Base-by-base conservation (phyloP, 2,113 vertebrate genomes). In the Bubo blakistoni region DNA sequence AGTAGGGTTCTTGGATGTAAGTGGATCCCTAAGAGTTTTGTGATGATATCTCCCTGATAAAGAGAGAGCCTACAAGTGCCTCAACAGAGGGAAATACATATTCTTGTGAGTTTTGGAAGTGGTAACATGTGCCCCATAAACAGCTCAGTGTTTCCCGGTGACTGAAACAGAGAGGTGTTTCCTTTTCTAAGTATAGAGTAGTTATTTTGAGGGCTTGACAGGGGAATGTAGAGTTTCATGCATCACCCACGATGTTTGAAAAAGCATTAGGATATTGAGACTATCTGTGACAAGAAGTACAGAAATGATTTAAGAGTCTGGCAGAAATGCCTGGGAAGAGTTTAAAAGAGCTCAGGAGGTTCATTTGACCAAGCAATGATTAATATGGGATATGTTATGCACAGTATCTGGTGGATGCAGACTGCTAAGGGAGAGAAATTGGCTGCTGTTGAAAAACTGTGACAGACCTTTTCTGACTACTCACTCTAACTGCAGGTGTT, bases 141-240 rank as follows among this genome's bases (percentile, higher is more conserved):
- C 85, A 95, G 46, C 71, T 96, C 86, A n/a, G 78, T 10, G 11
- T 91, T 96, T 80, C 74, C 38, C 27, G 0, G 89, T 90, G 84
- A 51, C 70, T 97, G 91, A 88, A 95, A 81, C 12, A 81, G 65
- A 80, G 78, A 88, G 46, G 71, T 96, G 91, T 91, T 96, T 90
- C 92, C 78, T 95, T 85, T 80, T 91, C 95, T 90, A 91, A 92
- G 70, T 87, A 85, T 70, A 94, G 89, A 73, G 55, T 18, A 54
- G 66, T 90, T 95, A 94, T 95, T 96, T 92, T 82, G 95, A 89
- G 91, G 92, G 89, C 92, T 80, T 97, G 94, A 95, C 86, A 87
- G 86, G 55, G 72, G 82, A 96, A 90, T 86, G 91, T 42, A 49
- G 91, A 72, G 46, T 92, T 97, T 94, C 81, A 70, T 91, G 84